Evolutionary conservation across 2,797 vertebrate genomes (phyloP).

Genomic region (Crocodylus rhombifer): DNA sequence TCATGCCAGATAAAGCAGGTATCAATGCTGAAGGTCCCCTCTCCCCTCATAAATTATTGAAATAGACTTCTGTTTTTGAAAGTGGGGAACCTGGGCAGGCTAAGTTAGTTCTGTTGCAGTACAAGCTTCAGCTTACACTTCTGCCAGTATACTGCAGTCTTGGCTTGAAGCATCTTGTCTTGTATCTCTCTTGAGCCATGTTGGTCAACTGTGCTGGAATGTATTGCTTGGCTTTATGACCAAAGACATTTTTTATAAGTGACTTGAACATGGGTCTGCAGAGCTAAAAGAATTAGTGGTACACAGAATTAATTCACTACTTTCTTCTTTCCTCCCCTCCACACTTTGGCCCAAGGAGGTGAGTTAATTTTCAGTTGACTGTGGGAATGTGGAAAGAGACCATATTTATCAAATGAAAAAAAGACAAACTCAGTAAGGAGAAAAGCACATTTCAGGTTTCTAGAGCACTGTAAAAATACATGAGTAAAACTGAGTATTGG

Average conservation of each 20-base stretch:
- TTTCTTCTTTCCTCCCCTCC: fast-evolving
- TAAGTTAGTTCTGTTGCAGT: neutral
- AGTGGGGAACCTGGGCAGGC: neutral
- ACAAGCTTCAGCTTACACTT: neutral
- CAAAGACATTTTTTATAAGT: fast-evolving
- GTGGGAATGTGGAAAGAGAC: neutral
- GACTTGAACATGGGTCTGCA: neutral
- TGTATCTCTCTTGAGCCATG: neutral
- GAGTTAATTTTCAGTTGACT: neutral
- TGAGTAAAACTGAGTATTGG: too few species aligned
- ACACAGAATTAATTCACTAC: fast-evolving
- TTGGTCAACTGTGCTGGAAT: neutral
- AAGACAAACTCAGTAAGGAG: neutral
- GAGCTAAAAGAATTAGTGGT: neutral
- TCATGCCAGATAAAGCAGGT: neutral
- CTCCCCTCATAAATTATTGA: neutral
- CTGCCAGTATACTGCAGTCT: neutral
- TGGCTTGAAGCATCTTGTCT: neutral
- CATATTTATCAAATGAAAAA: neutral
- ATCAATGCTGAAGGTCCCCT: neutral
- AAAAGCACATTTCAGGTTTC: too few species aligned
- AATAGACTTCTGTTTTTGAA: neutral
- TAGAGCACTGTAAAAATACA: too few species aligned
- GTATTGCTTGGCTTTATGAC: neutral
- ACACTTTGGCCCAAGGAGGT: neutral